Evolutionary conservation across 2,113 vertebrate genomes (phyloP).

Genomic region (Muscicapa adusta): DNA sequence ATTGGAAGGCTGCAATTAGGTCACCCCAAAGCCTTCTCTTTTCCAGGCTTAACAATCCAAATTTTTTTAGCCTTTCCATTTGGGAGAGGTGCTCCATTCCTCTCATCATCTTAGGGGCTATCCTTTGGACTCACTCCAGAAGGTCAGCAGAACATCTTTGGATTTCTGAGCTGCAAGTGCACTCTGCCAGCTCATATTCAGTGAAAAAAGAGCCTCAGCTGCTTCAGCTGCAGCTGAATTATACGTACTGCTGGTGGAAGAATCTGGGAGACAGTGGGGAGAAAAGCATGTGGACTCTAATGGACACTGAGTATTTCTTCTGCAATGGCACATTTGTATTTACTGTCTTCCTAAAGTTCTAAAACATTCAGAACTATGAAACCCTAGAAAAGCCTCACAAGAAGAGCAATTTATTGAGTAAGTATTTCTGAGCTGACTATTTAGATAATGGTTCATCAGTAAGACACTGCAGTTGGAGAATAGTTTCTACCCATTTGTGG

Average conservation of each 20-base stretch:
- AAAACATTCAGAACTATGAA: neutral
- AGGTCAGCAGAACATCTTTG: neutral
- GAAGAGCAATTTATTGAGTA: neutral
- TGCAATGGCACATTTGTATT: neutral
- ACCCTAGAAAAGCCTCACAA: neutral
- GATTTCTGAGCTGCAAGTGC: neutral
- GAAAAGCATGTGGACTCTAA: neutral
- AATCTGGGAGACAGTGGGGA: neutral
- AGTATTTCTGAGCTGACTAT: neutral
- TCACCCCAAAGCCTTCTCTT: neutral
- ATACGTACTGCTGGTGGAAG: neutral
- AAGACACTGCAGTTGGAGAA: neutral
- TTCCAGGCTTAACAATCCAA: neutral
- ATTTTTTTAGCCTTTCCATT: neutral
- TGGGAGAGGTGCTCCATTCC: neutral
- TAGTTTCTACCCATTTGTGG: neutral
- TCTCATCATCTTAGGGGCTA: neutral
- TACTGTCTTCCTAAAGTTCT: neutral
- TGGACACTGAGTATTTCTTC: neutral
- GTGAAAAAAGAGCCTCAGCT: neutral
- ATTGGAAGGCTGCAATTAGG: neutral
- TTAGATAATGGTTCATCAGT: neutral
- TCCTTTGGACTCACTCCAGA: neutral
- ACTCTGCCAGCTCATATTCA: neutral
- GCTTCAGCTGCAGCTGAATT: neutral